Base-by-base conservation (phyloP, 92 coral and sea anemone species). In the Actinernus sp. region DNA sequence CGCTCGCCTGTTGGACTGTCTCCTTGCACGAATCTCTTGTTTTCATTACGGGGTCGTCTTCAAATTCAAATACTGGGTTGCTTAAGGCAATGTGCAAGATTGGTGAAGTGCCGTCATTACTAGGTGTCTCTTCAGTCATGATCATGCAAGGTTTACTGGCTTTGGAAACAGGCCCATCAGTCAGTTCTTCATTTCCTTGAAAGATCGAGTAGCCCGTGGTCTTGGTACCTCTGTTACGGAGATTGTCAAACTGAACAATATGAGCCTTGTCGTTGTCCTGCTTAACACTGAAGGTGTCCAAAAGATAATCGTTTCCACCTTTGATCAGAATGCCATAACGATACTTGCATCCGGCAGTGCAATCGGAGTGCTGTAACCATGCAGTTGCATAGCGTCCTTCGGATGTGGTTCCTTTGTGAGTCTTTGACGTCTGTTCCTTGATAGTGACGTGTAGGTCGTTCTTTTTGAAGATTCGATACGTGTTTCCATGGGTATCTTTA, bases 401-500 rank as follows among this genome's bases (percentile, higher is more conserved):
- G 34, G 77, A 55, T 1, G 26, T 19, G 20, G 46, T 14, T 9
- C 77, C 77, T 43, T 50, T 38, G 23, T 57, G 30, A 19, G 51
- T 54, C 26, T 22, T 69, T 9, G 90, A 83, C 7, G 11, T 51
- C 54, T 83, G 90, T 26, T 68, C 73, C 24, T 52, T 14, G 11
- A 83, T 44, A 34, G 48, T 58, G 1, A 83, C 70, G 2, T 69
- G 65, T 27, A 83, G 59, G 8, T 41, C 44, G 1, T 41, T 20
- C 1, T 49, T 63, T 7, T 26, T 61, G 9, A 87, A 87, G 16
- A 89, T 51, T 43, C 57, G 78, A 55, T 84, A 89, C 9, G 63
- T 76, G 45, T 89, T 89, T 10, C 86, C 86, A 53, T 85, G 79
- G 12, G 88, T 62, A 21, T 89, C 96, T 25, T 63, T 65, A 1